Base-by-base conservation (phyloP, 2,113 vertebrate genomes). In the Petrocephalus microphthalmus region DNA sequence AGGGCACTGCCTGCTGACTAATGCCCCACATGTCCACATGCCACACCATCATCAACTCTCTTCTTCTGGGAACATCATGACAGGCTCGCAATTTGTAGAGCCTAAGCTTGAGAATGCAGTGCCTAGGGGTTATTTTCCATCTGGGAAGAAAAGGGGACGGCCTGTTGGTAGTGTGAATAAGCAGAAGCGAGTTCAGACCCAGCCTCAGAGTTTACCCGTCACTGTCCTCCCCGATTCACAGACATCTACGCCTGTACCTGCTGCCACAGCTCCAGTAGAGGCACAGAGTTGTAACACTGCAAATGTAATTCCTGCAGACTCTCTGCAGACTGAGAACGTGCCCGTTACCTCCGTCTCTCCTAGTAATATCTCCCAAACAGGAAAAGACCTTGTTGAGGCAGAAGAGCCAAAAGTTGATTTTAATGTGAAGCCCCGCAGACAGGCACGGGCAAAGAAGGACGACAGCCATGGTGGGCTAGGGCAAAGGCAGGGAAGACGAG, bases 81-180 rank as follows among this genome's bases (percentile, higher is more conserved):
- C n/a, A 6, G 56, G 78, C 5, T 42, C 94, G 0, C 91, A 92
- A 51, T 94, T 83, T 83, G 42, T 93, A 90, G 95, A 96, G 74
- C 89, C 92, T 13, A 96, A 96, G 89, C 56, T 87, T 10, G 95
- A 96, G 0, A 95, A 4, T 89, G 0, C 81, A 45, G 97, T 98
- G 90, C 97, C 97, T 5, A 99, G 98, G 94, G 98, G 98, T 4
- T 99, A 99, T 93, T 99, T 99, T 90, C 98, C 98, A 47, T 99
- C 98, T 89, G 98, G 98, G 92, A 99, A 99, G 94, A 99, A 99
- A 92, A 99, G 98, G 92, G 98, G 98, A 57, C 94, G 98, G 88
- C 98, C 98, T 0, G 98, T 99, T 6, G 98, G 98, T 86, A 99
- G 98, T 0, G 98, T 99, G 88, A 99, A 99, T 92, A 99, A 99